Conservation (phyloP, 1,140 invertebrate genomes). For the Lasaia peninsularis region DNA sequence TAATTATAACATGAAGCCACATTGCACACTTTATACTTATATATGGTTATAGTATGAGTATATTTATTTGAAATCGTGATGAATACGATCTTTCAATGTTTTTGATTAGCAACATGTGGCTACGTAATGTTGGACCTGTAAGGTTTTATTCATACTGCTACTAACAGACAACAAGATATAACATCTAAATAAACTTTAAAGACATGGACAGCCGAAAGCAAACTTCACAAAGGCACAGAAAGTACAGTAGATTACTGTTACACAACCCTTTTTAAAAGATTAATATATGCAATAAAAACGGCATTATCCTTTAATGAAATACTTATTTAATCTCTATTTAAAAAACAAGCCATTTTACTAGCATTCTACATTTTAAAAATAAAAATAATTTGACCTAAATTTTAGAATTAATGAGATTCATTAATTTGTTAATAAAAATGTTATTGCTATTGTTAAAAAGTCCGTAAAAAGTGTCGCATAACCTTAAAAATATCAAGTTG, state of each 20-base stretch:
- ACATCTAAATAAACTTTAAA: conserved; percentile 27
- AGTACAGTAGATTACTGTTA: conserved; percentile 54
- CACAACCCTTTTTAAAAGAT: conserved; percentile 48
- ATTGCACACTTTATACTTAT: conserved; percentile 23
- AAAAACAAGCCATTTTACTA: neutral
- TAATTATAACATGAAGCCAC: conserved; percentile 17
- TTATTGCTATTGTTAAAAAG: neutral
- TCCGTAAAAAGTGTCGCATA: neutral
- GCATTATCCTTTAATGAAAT: neutral
- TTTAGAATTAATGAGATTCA: neutral
- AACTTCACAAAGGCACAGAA: conserved; percentile 67
- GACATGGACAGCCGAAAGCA: conserved; percentile 54
- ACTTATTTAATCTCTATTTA: neutral
- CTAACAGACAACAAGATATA: conserved; percentile 19
- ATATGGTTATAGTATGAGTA: conserved; percentile 17
- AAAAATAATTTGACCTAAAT: neutral
- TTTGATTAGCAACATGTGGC: conserved; percentile 12
- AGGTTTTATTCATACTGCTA: neutral
- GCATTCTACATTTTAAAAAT: conserved; percentile 1
- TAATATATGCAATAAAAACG: conserved; percentile 13
- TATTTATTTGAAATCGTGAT: conserved; percentile 2
- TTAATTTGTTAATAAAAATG: conserved; percentile 10
- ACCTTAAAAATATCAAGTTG: conserved; percentile 23
- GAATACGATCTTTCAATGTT: conserved; percentile 11
- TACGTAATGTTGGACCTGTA: conserved; percentile 3